A percentile compares a stretch with the other conserved stretches of the same genome.
These are phyloP conservation scores for Uromys caudimaculatus DNA, from an alignment of 2,797 vertebrate genomes.

Conservation along the genomic window DNA sequence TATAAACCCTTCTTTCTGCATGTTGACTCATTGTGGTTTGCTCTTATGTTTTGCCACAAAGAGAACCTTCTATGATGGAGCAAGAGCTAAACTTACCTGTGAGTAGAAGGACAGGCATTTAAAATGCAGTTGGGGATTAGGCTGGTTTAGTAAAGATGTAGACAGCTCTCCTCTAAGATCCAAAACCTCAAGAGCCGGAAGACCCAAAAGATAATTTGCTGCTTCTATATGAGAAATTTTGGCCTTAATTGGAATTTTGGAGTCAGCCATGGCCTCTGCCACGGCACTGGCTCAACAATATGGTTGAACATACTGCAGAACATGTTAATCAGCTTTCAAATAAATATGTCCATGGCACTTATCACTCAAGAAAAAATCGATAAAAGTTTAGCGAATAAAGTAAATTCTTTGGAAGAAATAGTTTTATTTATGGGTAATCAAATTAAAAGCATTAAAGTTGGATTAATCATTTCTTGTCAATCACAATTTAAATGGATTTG, in stretches of 20 bases:
- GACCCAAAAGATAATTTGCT: not conserved
- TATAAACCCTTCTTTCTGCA: not conserved
- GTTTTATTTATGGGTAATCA: not conserved
- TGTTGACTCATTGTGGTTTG: not conserved
- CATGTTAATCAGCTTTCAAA: not conserved
- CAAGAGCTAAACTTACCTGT: not conserved
- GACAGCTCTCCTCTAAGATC: not conserved
- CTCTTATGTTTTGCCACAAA: not conserved
- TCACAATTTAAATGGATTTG: not conserved
- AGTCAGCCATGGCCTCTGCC: not conserved
- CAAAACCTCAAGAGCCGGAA: not conserved
- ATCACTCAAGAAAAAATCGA: not conserved
- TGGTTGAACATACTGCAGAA: not conserved
- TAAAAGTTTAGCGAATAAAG: not conserved
- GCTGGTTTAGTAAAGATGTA: not conserved
- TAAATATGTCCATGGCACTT: not conserved
- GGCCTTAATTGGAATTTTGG: not conserved
- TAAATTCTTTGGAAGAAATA: not conserved
- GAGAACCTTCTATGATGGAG: not conserved
- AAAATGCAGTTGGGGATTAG: not conserved
- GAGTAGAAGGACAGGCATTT: too few species aligned
- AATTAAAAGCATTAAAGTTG: not conserved
- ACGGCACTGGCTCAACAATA: not conserved
- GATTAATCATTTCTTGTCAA: not conserved
- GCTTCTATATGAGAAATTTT: not conserved